Evolutionary conservation across 1,140 invertebrate species (phyloP).

Genomic region (Bemisia tabaci): DNA sequence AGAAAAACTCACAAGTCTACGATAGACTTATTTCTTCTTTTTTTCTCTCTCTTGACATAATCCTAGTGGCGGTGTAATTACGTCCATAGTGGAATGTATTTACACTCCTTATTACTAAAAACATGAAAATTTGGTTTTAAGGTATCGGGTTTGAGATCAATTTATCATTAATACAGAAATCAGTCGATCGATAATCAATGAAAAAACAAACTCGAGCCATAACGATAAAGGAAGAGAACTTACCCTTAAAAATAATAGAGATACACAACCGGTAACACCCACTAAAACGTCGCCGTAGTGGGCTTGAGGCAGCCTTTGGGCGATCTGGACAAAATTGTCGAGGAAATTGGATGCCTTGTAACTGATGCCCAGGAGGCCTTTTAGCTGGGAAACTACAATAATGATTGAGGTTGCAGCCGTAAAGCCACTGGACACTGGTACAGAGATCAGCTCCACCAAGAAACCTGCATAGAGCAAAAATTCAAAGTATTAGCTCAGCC

Average conservation of each 20-base stretch:
- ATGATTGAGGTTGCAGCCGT: constrained; percentile 85
- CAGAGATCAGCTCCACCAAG: constrained; percentile 83
- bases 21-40: too few relatives aligned
- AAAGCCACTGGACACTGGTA: constrained; percentile 82
- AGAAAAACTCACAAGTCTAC: too few relatives aligned
- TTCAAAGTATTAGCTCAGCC: too few relatives aligned
- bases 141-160: too few relatives aligned
- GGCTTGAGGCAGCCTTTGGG: constrained; percentile 43
- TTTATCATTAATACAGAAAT: too few relatives aligned
- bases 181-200: too few relatives aligned
- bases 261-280: constrained; percentile 51
- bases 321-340: constrained; percentile 48
- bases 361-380: constrained; percentile 60
- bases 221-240: constrained; percentile 11
- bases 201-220: constrained; percentile 3
- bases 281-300: constrained; percentile 49
- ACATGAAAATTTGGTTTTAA: too few relatives aligned
- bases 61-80: too few relatives aligned
- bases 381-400: constrained; percentile 78
- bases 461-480: constrained; percentile 51
- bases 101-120: too few relatives aligned
- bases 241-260: constrained; percentile 54
- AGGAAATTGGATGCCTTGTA: constrained; percentile 57
- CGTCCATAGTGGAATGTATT: too few relatives aligned
- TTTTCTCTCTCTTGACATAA: too few relatives aligned